Conservation (phyloP, 2,888 invertebrate genomes). For the Metellina segmentata region DNA sequence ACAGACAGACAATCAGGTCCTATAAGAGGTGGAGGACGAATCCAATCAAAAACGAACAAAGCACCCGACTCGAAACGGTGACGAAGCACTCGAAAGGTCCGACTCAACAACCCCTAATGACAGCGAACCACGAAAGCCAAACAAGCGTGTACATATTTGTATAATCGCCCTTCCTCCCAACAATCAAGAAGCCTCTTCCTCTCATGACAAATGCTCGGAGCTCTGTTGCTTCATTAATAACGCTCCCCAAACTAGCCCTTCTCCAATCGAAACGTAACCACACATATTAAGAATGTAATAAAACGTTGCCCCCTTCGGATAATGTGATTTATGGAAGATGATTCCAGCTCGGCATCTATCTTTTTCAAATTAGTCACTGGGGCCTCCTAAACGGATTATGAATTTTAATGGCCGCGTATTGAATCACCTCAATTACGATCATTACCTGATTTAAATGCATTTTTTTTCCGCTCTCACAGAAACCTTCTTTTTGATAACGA, state of each 20-base stretch:
- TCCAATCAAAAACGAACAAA: neutral
- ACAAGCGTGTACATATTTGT: too few species aligned
- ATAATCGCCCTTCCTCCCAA: neutral
- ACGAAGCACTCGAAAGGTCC: neutral
- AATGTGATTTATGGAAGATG: slow-evolving; percentile 70
- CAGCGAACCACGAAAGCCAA: too few species aligned
- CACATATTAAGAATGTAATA: slow-evolving; percentile 64
- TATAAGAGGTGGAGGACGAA: neutral
- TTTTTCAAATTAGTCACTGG: slow-evolving; percentile 72
- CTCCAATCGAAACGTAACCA: slow-evolving; percentile 66
- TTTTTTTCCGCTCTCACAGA: slow-evolving; percentile 17
- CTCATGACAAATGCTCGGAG: slow-evolving; percentile 61
- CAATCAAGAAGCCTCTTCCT: slow-evolving; percentile 10
- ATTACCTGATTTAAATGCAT: slow-evolving; percentile 70
- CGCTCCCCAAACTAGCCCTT: slow-evolving; percentile 46
- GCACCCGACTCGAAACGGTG: neutral
- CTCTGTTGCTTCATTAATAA: slow-evolving; percentile 59
- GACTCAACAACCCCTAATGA: too few species aligned
- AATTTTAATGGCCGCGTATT: slow-evolving; percentile 72
- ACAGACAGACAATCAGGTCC: too few species aligned
- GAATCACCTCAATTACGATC: slow-evolving; percentile 71
- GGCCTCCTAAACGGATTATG: slow-evolving; percentile 74
- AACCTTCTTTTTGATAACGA: slow-evolving; percentile 44
- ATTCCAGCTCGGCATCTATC: slow-evolving; percentile 60
- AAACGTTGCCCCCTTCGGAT: slow-evolving; percentile 55